Percentiles rank a stretch among this genome's conserved stretches.
Conservation (phyloP, 2,797 vertebrate genomes). For the Malurus splendens region DNA sequence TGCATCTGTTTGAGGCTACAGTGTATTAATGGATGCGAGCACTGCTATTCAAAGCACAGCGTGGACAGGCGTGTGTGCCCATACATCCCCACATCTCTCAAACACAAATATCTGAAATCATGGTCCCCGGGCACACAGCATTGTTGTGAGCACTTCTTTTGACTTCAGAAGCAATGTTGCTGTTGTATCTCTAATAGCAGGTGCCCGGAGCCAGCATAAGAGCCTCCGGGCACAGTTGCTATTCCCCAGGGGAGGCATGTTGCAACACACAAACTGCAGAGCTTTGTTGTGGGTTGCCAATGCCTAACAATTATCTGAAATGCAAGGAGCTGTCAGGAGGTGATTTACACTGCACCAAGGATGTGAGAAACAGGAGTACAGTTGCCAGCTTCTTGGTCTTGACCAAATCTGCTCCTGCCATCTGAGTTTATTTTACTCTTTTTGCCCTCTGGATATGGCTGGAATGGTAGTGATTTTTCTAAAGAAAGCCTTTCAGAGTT, state of each 20-base stretch:
- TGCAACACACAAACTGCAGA: conserved; percentile 8
- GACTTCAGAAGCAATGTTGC: conserved; percentile 12
- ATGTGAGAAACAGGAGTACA: not conserved
- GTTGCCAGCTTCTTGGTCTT: conserved; percentile 21
- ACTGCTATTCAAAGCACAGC: not conserved
- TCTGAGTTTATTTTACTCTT: conserved; percentile 27
- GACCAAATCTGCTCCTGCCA: conserved; percentile 31
- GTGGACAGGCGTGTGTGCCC: not conserved
- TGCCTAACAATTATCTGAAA: conserved; percentile 33
- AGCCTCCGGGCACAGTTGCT: not conserved
- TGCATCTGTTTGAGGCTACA: not conserved
- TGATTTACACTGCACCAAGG: not conserved
- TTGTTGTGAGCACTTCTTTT: not conserved
- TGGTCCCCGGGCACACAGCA: not conserved
- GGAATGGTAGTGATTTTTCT: conserved; percentile 17
- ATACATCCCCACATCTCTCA: not conserved
- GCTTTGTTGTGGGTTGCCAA: conserved; percentile 40
- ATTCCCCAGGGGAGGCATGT: not conserved
- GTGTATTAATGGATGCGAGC: not conserved
- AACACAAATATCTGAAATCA: not conserved
- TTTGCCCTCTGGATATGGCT: conserved; percentile 24
- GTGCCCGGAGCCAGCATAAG: not conserved
- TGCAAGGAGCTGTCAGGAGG: conserved; percentile 20
- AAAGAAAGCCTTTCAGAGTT: not conserved
- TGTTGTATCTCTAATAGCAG: conserved; percentile 20